phyloP scores from a whole-genome alignment of 2,888 invertebrate species.

The Erannis defoliaria region DNA sequence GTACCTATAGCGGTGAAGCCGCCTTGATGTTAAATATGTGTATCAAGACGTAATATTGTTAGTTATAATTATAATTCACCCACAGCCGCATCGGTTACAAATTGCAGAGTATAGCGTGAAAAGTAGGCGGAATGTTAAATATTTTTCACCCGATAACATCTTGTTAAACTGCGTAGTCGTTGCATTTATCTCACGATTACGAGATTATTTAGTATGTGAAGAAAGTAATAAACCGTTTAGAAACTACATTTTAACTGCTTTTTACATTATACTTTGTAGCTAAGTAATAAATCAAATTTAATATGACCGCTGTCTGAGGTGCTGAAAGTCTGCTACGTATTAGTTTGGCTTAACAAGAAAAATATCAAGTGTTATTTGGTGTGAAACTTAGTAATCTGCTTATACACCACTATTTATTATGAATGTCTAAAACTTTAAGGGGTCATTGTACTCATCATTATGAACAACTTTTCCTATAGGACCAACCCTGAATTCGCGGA shows the following conservation, averaged over 20 bases:
- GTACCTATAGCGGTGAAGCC: background rate
- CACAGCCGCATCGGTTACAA: constrained; percentile 8
- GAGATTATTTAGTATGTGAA: constrained; percentile 26
- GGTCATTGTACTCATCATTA: too few relatives aligned
- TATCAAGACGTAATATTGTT: too few relatives aligned
- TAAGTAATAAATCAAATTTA: background rate
- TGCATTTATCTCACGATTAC: constrained; percentile 27
- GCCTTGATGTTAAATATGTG: background rate
- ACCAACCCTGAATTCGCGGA: too few relatives aligned
- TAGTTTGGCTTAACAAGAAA: too few relatives aligned
- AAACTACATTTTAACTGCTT: constrained; percentile 20
- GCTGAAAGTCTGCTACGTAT: background rate
- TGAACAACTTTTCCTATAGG: too few relatives aligned
- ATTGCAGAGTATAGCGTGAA: constrained; percentile 15
- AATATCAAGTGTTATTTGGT: too few relatives aligned
- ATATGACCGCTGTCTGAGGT: background rate
- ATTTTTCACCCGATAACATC: constrained; percentile 30
- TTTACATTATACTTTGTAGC: constrained; percentile 2
- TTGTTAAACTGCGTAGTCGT: constrained; percentile 29
- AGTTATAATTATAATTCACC: background rate
- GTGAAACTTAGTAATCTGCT: too few relatives aligned
- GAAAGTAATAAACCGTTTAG: constrained; percentile 26
- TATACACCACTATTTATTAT: too few relatives aligned
- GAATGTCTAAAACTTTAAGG: too few relatives aligned
- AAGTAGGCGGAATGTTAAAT: constrained; percentile 29